Percentiles rank a stretch among this genome's conserved stretches.
Evolutionary conservation across 2,888 invertebrate genomes (phyloP).

Genomic region (Philonicus albiceps): DNA sequence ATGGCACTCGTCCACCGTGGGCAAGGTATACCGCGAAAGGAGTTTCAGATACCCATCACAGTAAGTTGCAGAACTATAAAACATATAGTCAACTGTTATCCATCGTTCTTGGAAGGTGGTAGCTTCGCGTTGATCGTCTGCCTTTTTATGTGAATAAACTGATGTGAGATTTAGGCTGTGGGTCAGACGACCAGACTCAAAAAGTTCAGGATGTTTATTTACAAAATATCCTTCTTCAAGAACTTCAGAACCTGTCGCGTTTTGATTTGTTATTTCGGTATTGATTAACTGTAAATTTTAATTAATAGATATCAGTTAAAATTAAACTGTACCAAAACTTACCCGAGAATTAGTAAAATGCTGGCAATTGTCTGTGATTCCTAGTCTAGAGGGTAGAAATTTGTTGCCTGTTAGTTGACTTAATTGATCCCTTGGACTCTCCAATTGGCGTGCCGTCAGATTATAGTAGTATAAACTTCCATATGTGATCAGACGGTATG

Average conservation of each 20-base stretch:
- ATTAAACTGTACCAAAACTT: neutral
- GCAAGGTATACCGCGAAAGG: slow-evolving; percentile 71
- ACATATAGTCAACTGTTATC: slow-evolving; percentile 91
- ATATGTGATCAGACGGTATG: slow-evolving; percentile 73
- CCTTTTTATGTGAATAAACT: slow-evolving; percentile 69
- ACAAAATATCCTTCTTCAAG: neutral
- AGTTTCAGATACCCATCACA: slow-evolving; percentile 64
- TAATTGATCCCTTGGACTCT: slow-evolving; percentile 35
- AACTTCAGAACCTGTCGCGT: neutral
- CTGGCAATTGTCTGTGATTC: slow-evolving; percentile 70
- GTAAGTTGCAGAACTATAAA: slow-evolving; percentile 67
- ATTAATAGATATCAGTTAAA: neutral
- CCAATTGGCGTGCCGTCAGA: slow-evolving; percentile 55
- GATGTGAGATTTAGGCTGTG: slow-evolving; percentile 76
- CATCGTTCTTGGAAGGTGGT: slow-evolving; percentile 81
- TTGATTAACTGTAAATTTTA: neutral
- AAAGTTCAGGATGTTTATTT: slow-evolving; percentile 44
- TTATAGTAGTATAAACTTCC: slow-evolving; percentile 67
- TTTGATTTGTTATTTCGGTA: neutral
- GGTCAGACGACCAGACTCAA: slow-evolving; percentile 66
- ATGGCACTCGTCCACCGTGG: slow-evolving; percentile 69
- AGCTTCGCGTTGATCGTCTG: slow-evolving; percentile 66
- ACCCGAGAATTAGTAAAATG: slow-evolving; percentile 61
- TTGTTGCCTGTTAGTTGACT: slow-evolving; percentile 40
- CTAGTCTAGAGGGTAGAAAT: slow-evolving; percentile 59